Conservation (phyloP, 53 echinoderm and acorn worm genomes). For the Arbacia lixula region DNA sequence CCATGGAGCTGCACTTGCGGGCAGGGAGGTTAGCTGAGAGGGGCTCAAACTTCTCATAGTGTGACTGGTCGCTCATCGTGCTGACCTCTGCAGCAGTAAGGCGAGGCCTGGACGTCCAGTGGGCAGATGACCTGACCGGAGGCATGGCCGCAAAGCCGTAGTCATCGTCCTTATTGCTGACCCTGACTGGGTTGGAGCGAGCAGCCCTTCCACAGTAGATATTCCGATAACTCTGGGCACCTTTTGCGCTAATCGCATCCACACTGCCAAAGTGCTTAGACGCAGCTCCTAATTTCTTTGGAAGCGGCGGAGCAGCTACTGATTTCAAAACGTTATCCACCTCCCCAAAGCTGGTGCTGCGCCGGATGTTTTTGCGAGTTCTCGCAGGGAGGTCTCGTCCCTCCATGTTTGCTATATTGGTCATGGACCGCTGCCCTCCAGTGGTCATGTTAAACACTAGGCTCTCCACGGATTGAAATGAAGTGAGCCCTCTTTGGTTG, state of each 20-base stretch:
- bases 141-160: constrained; percentile 50
- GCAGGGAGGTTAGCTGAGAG: constrained; percentile 12
- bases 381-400: constrained; percentile 1
- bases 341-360: constrained; percentile 63
- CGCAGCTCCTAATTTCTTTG: neutral
- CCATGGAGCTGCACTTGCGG: constrained; percentile 64
- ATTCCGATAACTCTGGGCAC: neutral
- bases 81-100: neutral
- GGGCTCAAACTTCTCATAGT: constrained; percentile 5
- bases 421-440: constrained; percentile 52
- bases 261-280: constrained; percentile 3
- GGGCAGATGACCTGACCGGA: neutral
- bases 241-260: neutral
- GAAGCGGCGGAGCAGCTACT: constrained; percentile 12
- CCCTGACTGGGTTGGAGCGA: constrained; percentile 18
- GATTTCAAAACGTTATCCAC: neutral
- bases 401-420: constrained; percentile 22
- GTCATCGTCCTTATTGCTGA: constrained; percentile 31
- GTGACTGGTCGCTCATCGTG: constrained; percentile 31
- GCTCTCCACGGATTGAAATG: constrained; percentile 81
- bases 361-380: constrained; percentile 27
- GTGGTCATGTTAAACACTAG: constrained; percentile 88
- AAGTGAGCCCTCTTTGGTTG: constrained; percentile 47
- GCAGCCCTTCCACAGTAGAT: neutral
- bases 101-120: neutral